A percentile compares a stretch with the other conserved stretches of the same genome.
Conservation (phyloP, 2,113 vertebrate genomes). For the Onychostoma macrolepis region DNA sequence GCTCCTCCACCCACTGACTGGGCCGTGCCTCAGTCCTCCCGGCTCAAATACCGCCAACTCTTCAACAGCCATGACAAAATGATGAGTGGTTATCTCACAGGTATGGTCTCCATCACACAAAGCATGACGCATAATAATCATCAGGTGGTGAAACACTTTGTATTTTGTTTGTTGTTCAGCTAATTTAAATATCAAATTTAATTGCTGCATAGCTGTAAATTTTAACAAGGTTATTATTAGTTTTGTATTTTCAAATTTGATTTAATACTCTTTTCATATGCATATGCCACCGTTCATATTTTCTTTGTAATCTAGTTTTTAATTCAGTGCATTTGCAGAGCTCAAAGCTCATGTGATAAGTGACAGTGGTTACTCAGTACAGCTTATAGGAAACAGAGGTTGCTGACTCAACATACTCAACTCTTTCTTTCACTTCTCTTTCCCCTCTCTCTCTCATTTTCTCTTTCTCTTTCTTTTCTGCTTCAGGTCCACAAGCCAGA, state of each 20-base stretch:
- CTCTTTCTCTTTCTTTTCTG: slow-evolving; percentile 10
- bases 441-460: background rate
- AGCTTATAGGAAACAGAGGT: slow-evolving; percentile 16
- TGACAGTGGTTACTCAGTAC: slow-evolving; percentile 34
- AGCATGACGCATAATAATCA: background rate
- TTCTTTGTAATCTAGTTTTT: background rate
- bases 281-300: background rate
- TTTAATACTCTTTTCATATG: background rate
- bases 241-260: background rate
- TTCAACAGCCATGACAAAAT: slow-evolving; percentile 99
- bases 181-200: background rate
- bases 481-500: slow-evolving; percentile 93
- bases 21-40: slow-evolving; percentile 94
- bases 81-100: slow-evolving; percentile 97
- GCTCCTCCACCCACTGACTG: slow-evolving; percentile 80
- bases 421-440: slow-evolving; percentile 7
- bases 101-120: slow-evolving; percentile 69
- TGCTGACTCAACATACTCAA: slow-evolving; percentile 11
- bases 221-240: background rate
- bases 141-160: background rate
- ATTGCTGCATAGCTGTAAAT: background rate
- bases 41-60: slow-evolving; percentile 95
- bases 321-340: background rate
- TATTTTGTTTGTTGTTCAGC: background rate
- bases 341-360: background rate